phyloP scores from a whole-genome alignment of 1,140 invertebrate species.

The Muscidifurax raptorellus region DNA sequence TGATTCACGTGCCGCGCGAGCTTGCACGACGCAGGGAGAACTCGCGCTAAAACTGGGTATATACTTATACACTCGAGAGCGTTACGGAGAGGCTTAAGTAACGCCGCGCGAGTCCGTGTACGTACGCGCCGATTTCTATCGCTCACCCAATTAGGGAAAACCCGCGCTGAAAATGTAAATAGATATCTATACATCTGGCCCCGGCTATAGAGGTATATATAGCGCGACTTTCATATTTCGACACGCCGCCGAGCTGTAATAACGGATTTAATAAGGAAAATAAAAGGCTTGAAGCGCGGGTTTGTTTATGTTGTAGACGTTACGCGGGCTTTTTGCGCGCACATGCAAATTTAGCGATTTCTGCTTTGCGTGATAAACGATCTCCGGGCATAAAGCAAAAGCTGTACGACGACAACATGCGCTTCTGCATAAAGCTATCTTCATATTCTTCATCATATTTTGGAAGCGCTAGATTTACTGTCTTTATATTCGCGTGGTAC shows the following conservation, averaged over 20 bases:
- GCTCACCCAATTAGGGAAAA: slow-evolving; percentile 46
- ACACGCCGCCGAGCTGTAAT: background rate
- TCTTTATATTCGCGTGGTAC: too few species aligned
- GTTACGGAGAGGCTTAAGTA: slow-evolving; percentile 12
- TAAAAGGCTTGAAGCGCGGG: background rate
- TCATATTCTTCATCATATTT: background rate
- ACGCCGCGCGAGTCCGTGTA: background rate
- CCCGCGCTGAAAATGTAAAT: slow-evolving; percentile 25
- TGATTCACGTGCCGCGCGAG: slow-evolving; percentile 47
- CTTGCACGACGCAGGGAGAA: background rate
- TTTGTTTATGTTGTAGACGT: background rate
- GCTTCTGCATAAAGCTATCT: too few species aligned
- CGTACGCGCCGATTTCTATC: slow-evolving; percentile 37
- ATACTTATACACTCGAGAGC: background rate
- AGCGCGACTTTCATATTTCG: slow-evolving; percentile 30
- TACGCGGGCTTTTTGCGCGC: too few species aligned
- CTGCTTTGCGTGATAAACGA: background rate
- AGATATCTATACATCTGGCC: slow-evolving; percentile 13
- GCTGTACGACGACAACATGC: too few species aligned
- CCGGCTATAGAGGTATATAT: too few species aligned
- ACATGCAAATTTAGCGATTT: background rate
- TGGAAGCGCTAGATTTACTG: background rate
- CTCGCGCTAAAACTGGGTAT: slow-evolving; percentile 35
- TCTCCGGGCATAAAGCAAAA: background rate
- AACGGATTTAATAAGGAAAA: slow-evolving; percentile 19